phyloP scores from a whole-genome alignment of 2,888 invertebrate species.

The Empis livida region DNA sequence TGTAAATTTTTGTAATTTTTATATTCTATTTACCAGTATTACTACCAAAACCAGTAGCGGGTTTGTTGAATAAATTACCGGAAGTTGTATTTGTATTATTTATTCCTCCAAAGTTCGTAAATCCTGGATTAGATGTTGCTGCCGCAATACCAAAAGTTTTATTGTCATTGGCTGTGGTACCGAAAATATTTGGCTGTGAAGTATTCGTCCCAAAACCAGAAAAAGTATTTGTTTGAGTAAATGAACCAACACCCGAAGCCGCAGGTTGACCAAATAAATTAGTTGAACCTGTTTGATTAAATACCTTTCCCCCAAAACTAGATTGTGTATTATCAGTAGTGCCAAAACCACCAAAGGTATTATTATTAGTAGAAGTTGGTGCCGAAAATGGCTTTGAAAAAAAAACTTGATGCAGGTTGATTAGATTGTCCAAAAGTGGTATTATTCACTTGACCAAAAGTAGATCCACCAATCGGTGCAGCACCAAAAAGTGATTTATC shows the following conservation, averaged over 20 bases:
- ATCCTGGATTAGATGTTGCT: constrained; percentile 19
- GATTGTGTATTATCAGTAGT: constrained; percentile 25
- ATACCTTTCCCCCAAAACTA: constrained; percentile 31
- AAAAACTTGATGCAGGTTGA: constrained; percentile 43
- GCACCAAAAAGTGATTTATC: constrained; percentile 44
- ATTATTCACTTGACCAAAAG: constrained; percentile 37
- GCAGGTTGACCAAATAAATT: constrained; percentile 41
- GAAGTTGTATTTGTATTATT: constrained; percentile 27
- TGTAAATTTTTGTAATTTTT: too few species aligned
- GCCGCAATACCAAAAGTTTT: constrained; percentile 26
- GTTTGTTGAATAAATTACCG: constrained; percentile 24
- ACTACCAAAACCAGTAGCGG: constrained; percentile 35
- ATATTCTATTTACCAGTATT: constrained; percentile 28
- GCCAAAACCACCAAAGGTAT: constrained; percentile 23
- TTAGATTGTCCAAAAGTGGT: constrained; percentile 42
- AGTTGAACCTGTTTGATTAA: constrained; percentile 41
- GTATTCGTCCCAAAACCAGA: constrained; percentile 31
- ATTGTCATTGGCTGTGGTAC: constrained; percentile 29
- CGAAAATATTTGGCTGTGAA: constrained; percentile 26
- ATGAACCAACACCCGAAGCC: constrained; percentile 42
- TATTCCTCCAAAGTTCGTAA: constrained; percentile 16
- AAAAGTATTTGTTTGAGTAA: constrained; percentile 27
- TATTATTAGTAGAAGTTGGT: constrained; percentile 34
- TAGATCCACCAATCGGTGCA: constrained; percentile 11
- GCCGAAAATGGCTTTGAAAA: constrained; percentile 53